phyloP scores from a whole-genome alignment of 2,888 invertebrate genomes.

The Drosophila cracens region DNA sequence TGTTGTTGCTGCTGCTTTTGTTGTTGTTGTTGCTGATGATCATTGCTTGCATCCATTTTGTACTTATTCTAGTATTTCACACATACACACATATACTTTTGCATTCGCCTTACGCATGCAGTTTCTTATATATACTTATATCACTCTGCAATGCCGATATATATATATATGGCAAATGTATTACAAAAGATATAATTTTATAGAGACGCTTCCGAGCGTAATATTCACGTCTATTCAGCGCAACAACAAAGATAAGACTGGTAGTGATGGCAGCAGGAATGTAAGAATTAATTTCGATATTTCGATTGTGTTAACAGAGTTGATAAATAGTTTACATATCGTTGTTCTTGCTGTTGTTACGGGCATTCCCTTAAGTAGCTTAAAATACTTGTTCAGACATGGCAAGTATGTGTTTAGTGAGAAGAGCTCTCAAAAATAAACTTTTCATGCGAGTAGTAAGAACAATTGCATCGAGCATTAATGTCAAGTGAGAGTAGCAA shows the following conservation, averaged over 20 bases:
- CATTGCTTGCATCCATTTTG: conserved; percentile 64
- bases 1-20: conserved; percentile 48
- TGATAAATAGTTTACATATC: neutral
- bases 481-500: neutral
- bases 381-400: neutral
- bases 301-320: conserved; percentile 10
- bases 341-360: neutral
- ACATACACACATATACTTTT: conserved; percentile 40
- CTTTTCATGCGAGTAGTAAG: neutral
- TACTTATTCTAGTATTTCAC: conserved; percentile 55
- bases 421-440: neutral
- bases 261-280: conserved; percentile 32
- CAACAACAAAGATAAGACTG: conserved; percentile 68
- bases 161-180: conserved; percentile 43
- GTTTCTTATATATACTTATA: conserved; percentile 49
- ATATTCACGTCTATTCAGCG: conserved; percentile 42
- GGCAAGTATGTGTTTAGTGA: neutral
- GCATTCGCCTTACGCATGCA: conserved; percentile 60
- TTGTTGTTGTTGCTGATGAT: conserved; percentile 46
- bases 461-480: neutral
- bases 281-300: conserved; percentile 27
- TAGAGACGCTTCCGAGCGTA: conserved; percentile 36
- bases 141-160: conserved; percentile 61
- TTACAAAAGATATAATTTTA: conserved; percentile 63
- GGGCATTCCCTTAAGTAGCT: conserved; percentile 11